These are phyloP conservation scores for Stichodactyla helianthus DNA, from an alignment of 64 coral and sea anemone species.

Conservation along the genomic window DNA sequence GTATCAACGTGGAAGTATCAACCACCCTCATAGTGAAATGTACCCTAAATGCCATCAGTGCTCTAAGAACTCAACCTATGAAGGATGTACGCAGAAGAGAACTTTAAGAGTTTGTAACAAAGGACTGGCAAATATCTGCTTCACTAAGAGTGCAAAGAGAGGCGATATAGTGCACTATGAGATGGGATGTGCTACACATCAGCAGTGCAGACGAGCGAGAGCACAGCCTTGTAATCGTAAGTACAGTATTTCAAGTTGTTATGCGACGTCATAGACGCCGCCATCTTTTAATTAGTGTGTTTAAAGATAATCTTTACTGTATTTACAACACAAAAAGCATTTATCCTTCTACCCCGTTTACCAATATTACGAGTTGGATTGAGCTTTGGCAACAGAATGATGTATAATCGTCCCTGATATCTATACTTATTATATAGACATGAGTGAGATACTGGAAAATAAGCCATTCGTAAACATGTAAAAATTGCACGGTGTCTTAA, in stretches of 20 bases:
- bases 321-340: no score
- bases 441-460: no score
- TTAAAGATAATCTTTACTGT: no score
- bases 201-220: constrained; percentile 56
- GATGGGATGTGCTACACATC: constrained; percentile 95
- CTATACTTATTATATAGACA: no score
- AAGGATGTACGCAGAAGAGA: constrained; percentile 55
- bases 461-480: no score
- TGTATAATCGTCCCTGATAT: no score
- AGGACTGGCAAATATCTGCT: constrained; percentile 93
- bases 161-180: constrained; percentile 68
- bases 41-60: constrained; percentile 93
- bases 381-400: no score
- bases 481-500: no score
- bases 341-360: no score
- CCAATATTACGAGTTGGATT: no score
- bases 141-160: constrained; percentile 80
- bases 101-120: constrained; percentile 73
- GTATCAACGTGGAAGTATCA: constrained; percentile 82
- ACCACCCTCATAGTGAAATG: constrained; percentile 85
- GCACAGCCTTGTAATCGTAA: constrained; percentile 88
- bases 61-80: constrained; percentile 70
- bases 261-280: no score
- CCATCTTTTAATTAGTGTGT: no score
- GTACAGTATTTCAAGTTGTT: neutral